Conservation (phyloP, 2,797 vertebrate species). For the Acanthurus leucopareius region DNA sequence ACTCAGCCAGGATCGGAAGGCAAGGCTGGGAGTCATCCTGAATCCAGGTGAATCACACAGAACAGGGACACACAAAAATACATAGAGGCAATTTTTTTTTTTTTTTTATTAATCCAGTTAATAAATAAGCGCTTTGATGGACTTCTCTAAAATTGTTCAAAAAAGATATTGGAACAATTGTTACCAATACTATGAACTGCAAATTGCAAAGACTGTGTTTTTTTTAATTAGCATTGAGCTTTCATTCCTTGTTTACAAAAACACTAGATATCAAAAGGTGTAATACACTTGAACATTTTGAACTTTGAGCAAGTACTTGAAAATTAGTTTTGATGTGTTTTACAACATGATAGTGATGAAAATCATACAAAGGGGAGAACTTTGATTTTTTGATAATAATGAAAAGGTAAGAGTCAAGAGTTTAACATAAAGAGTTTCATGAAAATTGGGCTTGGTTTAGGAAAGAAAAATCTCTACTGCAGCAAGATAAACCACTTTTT, state of each 20-base stretch:
- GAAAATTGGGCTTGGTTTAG: conserved; percentile 14
- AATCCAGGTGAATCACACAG: conserved; percentile 50
- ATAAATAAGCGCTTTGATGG: conserved; percentile 76
- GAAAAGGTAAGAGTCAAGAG: no score
- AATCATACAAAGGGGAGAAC: conserved; percentile 44
- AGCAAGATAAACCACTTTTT: conserved; percentile 39
- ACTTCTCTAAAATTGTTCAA: conserved; percentile 61
- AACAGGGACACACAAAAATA: conserved; percentile 52
- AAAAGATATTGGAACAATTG: conserved; percentile 41
- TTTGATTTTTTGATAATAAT: conserved; percentile 31
- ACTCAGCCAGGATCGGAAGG: conserved; percentile 38
- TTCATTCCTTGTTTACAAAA: conserved; percentile 57
- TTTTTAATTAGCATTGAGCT: conserved; percentile 37
- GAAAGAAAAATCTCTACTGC: conserved; percentile 25
- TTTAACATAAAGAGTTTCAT: not conserved
- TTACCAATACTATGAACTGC: conserved; percentile 46
- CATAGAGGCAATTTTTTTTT: conserved; percentile 53
- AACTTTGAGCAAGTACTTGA: conserved; percentile 55
- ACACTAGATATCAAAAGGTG: conserved; percentile 51
- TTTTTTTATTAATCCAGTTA: conserved; percentile 81
- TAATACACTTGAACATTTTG: conserved; percentile 44
- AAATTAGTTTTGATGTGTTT: conserved; percentile 52
- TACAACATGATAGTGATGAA: conserved; percentile 43
- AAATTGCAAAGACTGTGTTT: conserved; percentile 49
- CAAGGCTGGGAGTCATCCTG: conserved; percentile 8